Evolutionary conservation across 2,113 vertebrate species (phyloP).

Genomic region (Calidris pugnax): DNA sequence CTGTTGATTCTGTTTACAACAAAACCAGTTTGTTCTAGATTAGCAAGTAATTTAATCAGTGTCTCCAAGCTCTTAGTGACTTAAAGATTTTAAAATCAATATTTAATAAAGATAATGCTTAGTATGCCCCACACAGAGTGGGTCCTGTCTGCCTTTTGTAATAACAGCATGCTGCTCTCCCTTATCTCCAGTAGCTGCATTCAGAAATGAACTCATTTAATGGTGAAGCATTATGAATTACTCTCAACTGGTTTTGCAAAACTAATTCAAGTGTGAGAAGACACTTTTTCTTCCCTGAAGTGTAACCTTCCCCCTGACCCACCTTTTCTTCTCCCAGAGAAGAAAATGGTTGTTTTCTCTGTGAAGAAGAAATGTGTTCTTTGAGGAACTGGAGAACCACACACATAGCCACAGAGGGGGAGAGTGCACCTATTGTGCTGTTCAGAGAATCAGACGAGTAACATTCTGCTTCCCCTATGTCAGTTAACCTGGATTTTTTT

Average conservation of each 20-base stretch:
- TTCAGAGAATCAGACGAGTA: neutral
- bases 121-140: constrained; percentile 55
- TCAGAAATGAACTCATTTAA: constrained; percentile 9
- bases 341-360: constrained; percentile 32
- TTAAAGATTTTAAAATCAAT: constrained; percentile 80
- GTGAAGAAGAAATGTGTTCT: neutral
- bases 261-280: neutral
- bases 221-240: neutral
- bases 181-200: neutral
- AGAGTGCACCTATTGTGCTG: constrained; percentile 12
- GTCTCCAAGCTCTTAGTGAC: constrained; percentile 62
- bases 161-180: neutral
- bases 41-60: constrained; percentile 76
- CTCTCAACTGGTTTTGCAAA: constrained; percentile 23
- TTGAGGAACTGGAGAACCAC: neutral
- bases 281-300: constrained; percentile 12
- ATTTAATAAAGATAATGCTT: constrained; percentile 81
- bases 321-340: neutral
- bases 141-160: constrained; percentile 10
- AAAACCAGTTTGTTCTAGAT: constrained; percentile 68
- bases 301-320: neutral
- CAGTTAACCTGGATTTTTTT: neutral
- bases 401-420: neutral
- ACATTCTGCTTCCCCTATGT: neutral
- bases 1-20: constrained; percentile 66